Base-by-base conservation (phyloP, 2,888 invertebrate species). In the Flabesymbios commensalis region DNA sequence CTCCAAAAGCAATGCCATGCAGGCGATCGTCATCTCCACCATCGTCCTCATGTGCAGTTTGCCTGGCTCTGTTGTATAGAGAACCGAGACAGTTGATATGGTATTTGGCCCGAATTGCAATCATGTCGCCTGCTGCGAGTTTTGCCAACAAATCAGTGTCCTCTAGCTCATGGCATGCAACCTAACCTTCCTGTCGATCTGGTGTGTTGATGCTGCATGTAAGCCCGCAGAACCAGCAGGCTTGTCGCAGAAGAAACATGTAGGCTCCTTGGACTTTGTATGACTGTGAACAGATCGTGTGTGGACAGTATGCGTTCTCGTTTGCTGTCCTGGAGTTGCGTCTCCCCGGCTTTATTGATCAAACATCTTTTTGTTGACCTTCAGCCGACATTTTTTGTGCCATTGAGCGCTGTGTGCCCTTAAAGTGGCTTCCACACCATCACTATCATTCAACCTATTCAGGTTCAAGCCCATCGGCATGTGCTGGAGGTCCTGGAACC, bases 31-130 rank as follows among this genome's bases (percentile, higher is more conserved):
- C n/a, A n/a, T n/a, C n/a, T n/a, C n/a, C n/a, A n/a, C n/a, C n/a
- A n/a, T n/a, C n/a, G n/a, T n/a, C n/a, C n/a, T n/a, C n/a, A n/a
- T n/a, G n/a, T n/a, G n/a, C n/a, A n/a, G n/a, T n/a, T n/a, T n/a
- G n/a, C n/a, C n/a, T n/a, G n/a, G n/a, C n/a, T n/a, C n/a, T n/a
- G n/a, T n/a, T n/a, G n/a, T n/a, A n/a, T n/a, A n/a, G n/a, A n/a
- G n/a, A n/a, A n/a, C n/a, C n/a, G n/a, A 45, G 45, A 19, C 45
- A 45, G 45, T 45, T 45, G 45, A 14, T 14, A 45, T 45, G 39
- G 39, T 36, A 36, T 36, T 36, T 36, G 10, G 39, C n/a, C n/a
- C n/a, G n/a, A n/a, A n/a, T n/a, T n/a, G n/a, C n/a, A n/a, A n/a
- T n/a, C n/a, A n/a, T n/a, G 22, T 45, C 45, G 10, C 45, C 22